Evolutionary conservation across 2,113 vertebrate species (phyloP).

Genomic region (Chionomys nivalis): DNA sequence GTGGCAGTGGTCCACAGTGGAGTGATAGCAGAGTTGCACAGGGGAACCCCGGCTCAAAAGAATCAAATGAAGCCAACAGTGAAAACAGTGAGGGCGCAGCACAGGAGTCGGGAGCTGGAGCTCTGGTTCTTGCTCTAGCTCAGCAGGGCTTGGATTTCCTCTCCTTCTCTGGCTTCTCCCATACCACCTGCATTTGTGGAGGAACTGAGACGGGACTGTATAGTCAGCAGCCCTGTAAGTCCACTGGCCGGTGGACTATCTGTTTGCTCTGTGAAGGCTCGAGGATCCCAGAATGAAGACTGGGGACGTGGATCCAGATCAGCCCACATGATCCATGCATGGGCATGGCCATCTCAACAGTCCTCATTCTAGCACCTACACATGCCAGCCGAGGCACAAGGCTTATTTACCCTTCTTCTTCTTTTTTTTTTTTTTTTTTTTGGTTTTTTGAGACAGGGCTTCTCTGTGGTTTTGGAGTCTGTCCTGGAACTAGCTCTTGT

Average conservation of each 20-base stretch:
- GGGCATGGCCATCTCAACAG: not conserved
- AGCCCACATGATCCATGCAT: accelerated
- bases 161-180: not conserved
- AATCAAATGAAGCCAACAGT: not conserved
- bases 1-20: not conserved
- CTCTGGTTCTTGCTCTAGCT: not conserved
- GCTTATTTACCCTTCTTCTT: not conserved
- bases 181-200: not conserved
- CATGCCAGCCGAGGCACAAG: not conserved
- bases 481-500: no score
- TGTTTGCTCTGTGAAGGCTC: not conserved
- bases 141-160: not conserved
- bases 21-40: not conserved
- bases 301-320: not conserved
- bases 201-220: not conserved
- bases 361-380: not conserved
- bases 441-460: no score
- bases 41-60: not conserved
- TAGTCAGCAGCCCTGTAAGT: not conserved
- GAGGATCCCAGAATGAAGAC: not conserved
- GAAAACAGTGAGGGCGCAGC: not conserved
- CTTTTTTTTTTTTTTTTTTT: no score
- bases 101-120: not conserved
- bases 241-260: not conserved
- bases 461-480: no score